Evolutionary conservation across 2,113 vertebrate species (phyloP).

Genomic region (Ictalurus furcatus): DNA sequence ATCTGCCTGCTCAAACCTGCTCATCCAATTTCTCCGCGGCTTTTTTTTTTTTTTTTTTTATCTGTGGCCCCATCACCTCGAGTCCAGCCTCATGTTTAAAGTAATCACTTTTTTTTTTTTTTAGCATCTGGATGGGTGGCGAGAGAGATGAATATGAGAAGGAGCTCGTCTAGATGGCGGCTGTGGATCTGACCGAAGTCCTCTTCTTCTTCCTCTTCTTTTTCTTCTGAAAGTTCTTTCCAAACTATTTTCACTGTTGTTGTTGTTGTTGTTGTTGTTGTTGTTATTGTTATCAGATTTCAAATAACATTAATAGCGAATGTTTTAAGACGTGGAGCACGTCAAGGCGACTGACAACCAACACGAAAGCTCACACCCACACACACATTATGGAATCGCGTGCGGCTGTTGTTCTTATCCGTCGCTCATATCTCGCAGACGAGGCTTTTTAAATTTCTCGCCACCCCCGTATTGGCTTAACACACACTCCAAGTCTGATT

Average conservation of each 20-base stretch:
- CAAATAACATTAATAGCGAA: slow-evolving; percentile 35
- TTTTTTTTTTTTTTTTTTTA: slow-evolving; percentile 63
- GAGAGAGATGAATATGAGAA: slow-evolving; percentile 39
- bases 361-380: slow-evolving; percentile 1
- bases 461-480: slow-evolving; percentile 32
- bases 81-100: slow-evolving; percentile 78
- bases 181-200: slow-evolving; percentile 61
- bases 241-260: slow-evolving; percentile 53
- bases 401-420: slow-evolving; percentile 20
- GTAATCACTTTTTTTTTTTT: slow-evolving; percentile 87
- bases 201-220: slow-evolving; percentile 81
- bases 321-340: slow-evolving; percentile 38
- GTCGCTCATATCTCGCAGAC: neutral
- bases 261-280: neutral
- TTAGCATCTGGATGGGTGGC: slow-evolving; percentile 75
- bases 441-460: slow-evolving; percentile 45
- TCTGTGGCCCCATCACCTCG: slow-evolving; percentile 64
- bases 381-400: neutral
- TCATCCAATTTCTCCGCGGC: slow-evolving; percentile 70
- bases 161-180: slow-evolving; percentile 26
- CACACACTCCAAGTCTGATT: slow-evolving; percentile 47
- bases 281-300: slow-evolving; percentile 30
- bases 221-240: slow-evolving; percentile 74
- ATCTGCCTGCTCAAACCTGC: slow-evolving; percentile 63
- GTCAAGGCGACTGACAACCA: slow-evolving; percentile 14